Evolutionary conservation across 2,113 vertebrate genomes (phyloP), one percentile per base, ranked within the genome.

Genomic region (Forbesichthys agassizii): DNA sequence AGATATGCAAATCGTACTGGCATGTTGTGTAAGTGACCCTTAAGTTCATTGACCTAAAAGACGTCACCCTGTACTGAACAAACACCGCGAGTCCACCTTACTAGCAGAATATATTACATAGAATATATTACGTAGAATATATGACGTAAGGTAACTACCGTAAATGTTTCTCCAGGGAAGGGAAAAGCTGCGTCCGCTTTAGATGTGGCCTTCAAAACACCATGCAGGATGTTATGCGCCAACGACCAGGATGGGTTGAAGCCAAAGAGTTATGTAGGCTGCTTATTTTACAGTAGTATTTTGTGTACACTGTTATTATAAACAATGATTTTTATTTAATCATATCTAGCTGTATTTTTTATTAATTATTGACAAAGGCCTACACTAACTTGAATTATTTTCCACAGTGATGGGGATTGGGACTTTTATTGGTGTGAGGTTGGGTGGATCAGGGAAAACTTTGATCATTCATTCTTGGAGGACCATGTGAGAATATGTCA

Each of bases 381-480:
- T 52, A 14, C 11, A 52, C 68, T 33, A 6, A 73, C 27, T 63
- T 61, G 11, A 14, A 49, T 9, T 11, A 12, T 66, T 55, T 56
- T 51, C 59, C 11, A 49, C 84, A 98, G 95, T 1, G 95, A 96
- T 72, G 92, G 89, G 5, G 95, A 96, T 2, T 98, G 95, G 95
- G 96, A 97, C 80, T 96, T 98, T 67, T 93, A 95, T 85, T 97
- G 96, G 96, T 97, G 95, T 67, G 95, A 96, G 0, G 91, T 94
- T 59, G 91, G 91, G 52, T 96, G 95, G 94, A 90, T 98, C 3
- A 92, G 94, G 69, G 94, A 98, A 74, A 96, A 95, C 82, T 96
- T 94, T 6, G 94, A 95, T 81, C 94, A 94, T 69, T 91, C 83
- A 0, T 96, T 94, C 82, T 92, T 97, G 95, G 94, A 95, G 1